Evolutionary conservation across 2,113 vertebrate genomes (phyloP).

Genomic region (Pomatostomus ruficeps): DNA sequence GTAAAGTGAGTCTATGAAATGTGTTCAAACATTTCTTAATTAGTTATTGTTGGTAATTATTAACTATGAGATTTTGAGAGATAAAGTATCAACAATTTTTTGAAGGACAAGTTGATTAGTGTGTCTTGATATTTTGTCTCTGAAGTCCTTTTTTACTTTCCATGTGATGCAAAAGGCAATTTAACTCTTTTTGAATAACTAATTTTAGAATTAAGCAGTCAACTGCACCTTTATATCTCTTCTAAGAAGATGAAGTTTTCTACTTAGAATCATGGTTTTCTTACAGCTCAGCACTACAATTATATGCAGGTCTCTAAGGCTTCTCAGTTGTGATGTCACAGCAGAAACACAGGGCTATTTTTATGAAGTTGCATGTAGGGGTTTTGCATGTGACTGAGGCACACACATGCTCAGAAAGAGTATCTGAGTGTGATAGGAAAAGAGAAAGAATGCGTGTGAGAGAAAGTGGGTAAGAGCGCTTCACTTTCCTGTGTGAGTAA

Average conservation of each 20-base stretch:
- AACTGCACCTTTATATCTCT: not conserved
- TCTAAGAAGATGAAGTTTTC: not conserved
- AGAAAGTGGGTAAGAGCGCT: not conserved
- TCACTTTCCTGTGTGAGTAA: not conserved
- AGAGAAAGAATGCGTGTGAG: not conserved
- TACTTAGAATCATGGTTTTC: not conserved
- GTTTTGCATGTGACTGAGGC: not conserved
- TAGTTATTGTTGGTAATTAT: not conserved
- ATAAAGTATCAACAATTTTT: not conserved
- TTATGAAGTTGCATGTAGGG: not conserved
- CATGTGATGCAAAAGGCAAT: not conserved
- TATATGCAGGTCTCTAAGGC: not conserved
- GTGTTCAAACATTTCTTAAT: not conserved
- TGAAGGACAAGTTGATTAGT: not conserved
- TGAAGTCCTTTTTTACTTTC: not conserved
- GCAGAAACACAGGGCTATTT: not conserved
- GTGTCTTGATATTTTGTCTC: not conserved
- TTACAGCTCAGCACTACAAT: not conserved
- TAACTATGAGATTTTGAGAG: not conserved
- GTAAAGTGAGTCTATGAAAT: not conserved
- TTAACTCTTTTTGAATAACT: not conserved
- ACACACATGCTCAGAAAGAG: not conserved
- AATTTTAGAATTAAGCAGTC: not conserved
- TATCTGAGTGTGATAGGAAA: rapidly evolving
- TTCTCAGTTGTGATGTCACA: not conserved